phyloP scores from a whole-genome alignment of 2,113 vertebrate species.

The Otocyon megalotis region DNA sequence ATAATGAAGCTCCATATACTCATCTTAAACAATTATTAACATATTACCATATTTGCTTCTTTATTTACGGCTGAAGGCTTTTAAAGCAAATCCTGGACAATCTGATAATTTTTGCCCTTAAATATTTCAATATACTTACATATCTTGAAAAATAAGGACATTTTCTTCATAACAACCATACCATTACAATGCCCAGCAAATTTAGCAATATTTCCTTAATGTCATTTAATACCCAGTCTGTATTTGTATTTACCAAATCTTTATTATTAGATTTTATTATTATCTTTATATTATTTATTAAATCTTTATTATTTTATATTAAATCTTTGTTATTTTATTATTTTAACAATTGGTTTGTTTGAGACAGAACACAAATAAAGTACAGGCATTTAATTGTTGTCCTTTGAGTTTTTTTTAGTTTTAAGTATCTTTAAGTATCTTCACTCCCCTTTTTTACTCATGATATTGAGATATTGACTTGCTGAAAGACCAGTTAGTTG shows the following conservation, averaged over 20 bases:
- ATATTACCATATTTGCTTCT: background rate
- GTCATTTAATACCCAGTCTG: background rate
- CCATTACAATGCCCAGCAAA: background rate
- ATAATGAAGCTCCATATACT: background rate
- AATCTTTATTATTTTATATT: no score
- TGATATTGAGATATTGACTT: background rate
- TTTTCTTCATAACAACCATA: background rate
- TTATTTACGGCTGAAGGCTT: background rate
- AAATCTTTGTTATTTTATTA: background rate
- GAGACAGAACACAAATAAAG: background rate
- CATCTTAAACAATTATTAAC: background rate
- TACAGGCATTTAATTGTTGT: background rate
- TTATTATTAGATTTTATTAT: no score
- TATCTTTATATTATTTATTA: no score
- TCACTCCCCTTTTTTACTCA: background rate
- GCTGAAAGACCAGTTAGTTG: background rate
- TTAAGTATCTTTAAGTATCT: background rate
- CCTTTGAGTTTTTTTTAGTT: background rate
- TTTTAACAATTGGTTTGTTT: background rate
- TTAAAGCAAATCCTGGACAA: background rate
- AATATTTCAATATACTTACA: background rate
- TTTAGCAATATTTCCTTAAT: background rate
- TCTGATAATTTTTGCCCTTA: background rate
- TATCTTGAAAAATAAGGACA: background rate
- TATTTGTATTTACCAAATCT: background rate